phyloP scores from a whole-genome alignment of 2,797 vertebrate genomes.

The Siniperca obscura region DNA sequence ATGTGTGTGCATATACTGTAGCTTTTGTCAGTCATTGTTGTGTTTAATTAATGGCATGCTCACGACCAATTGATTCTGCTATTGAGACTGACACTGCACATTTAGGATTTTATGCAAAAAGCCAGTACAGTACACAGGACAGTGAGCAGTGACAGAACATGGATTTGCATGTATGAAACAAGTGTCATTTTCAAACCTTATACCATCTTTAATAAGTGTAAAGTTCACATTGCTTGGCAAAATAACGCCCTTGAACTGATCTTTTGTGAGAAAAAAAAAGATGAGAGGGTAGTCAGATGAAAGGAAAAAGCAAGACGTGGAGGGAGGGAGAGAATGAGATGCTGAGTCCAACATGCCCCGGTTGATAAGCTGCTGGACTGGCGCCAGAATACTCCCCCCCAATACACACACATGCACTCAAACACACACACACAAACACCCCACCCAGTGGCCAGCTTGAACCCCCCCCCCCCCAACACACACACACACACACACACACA shows the following conservation, averaged over 20 bases:
- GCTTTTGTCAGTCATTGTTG: conserved; percentile 31
- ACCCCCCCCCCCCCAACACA: conserved; percentile 28
- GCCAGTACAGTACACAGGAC: background rate
- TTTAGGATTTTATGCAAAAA: conserved; percentile 1
- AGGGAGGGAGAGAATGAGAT: conserved; percentile 67
- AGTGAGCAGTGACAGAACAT: background rate
- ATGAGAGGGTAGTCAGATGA: conserved; percentile 50
- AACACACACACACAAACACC: conserved; percentile 39
- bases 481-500: conserved; percentile 32
- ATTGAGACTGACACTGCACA: conserved; percentile 12
- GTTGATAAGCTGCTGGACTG: conserved; percentile 82
- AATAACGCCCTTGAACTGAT: background rate
- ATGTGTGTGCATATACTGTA: conserved; percentile 18
- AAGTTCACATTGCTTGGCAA: conserved; percentile 15
- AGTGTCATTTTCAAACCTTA: background rate
- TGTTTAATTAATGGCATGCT: conserved; percentile 33
- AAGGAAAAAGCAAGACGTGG: conserved; percentile 50
- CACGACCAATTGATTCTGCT: conserved; percentile 3
- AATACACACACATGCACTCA: conserved; percentile 26
- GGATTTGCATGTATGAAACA: conserved; percentile 21
- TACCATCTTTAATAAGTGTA: conserved; percentile 16
- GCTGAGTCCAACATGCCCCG: conserved; percentile 68
- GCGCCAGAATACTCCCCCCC: conserved; percentile 75
- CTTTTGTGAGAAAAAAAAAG: conserved; percentile 31
- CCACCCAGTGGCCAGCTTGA: conserved; percentile 51